Percentiles rank a stretch among this genome's conserved stretches.
These are phyloP conservation scores for Sitophilus oryzae DNA, from an alignment of 1,140 invertebrate genomes.

Conservation along the genomic window DNA sequence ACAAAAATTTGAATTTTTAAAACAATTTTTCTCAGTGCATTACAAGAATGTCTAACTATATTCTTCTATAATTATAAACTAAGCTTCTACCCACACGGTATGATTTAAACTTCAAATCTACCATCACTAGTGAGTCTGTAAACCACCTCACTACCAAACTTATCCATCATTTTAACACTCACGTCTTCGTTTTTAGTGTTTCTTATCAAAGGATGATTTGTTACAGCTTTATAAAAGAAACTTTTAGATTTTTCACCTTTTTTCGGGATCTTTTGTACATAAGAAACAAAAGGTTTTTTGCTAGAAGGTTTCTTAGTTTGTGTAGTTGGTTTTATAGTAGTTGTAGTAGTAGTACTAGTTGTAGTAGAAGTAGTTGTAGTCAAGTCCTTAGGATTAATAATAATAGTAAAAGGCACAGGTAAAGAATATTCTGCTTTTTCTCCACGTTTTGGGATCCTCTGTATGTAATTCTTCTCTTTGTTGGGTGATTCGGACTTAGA, in stretches of 20 bases:
- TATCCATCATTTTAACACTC: neutral
- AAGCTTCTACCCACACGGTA: too few relatives aligned
- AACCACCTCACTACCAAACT: slow-evolving; percentile 2
- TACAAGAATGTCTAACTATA: too few relatives aligned
- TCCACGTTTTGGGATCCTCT: slow-evolving; percentile 16
- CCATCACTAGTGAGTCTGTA: slow-evolving; percentile 10
- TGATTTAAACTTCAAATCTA: slow-evolving; percentile 6
- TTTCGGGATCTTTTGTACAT: slow-evolving; percentile 19
- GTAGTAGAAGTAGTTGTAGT: neutral
- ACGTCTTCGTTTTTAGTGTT: slow-evolving; percentile 6
- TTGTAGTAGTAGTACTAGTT: neutral
- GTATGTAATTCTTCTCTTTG: neutral
- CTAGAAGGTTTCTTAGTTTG: neutral
- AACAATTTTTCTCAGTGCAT: too few relatives aligned
- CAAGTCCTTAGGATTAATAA: slow-evolving; percentile 17
- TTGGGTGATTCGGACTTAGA: neutral
- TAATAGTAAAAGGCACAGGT: slow-evolving; percentile 13
- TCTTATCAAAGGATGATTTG: slow-evolving; percentile 6
- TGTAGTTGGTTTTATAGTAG: neutral
- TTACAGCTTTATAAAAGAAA: neutral
- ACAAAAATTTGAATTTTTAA: too few relatives aligned
- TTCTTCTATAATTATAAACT: too few relatives aligned
- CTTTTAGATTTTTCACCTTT: neutral
- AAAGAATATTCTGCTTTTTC: slow-evolving; percentile 3
- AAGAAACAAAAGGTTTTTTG: slow-evolving; percentile 4